phyloP scores from a whole-genome alignment of 1,140 invertebrate genomes.

The Drosophila ercepeae region DNA sequence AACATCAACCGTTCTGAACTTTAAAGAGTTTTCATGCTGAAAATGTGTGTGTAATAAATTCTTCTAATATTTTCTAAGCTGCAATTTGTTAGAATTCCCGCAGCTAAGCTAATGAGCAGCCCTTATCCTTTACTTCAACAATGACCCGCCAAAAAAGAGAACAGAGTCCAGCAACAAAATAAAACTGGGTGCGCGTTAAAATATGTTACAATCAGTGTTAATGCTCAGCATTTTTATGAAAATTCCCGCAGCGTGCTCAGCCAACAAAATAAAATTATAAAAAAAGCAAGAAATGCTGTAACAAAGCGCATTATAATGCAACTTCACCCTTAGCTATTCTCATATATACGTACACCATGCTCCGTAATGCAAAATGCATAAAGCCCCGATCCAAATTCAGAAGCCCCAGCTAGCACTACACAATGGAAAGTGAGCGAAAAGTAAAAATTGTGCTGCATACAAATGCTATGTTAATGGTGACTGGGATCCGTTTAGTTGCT shows the following conservation, averaged over 20 bases:
- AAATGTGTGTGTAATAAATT: conserved; percentile 17
- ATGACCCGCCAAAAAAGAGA: background rate
- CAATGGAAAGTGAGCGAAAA: conserved; percentile 55
- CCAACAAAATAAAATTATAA: conserved; percentile 28
- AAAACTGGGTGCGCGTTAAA: conserved; percentile 58
- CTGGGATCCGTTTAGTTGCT: conserved; percentile 35
- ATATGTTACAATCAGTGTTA: conserved; percentile 80
- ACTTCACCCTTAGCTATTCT: conserved; percentile 33
- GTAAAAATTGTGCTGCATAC: conserved; percentile 64
- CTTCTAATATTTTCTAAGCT: conserved; percentile 37
- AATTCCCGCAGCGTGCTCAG: conserved; percentile 54
- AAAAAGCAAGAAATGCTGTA: conserved; percentile 14
- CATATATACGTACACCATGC: conserved; percentile 7
- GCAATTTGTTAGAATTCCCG: conserved; percentile 39
- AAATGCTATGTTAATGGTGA: conserved; percentile 57
- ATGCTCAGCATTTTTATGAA: conserved; percentile 76
- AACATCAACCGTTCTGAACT: background rate
- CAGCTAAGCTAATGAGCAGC: conserved; percentile 39
- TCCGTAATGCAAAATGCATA: conserved; percentile 39
- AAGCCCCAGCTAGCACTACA: conserved; percentile 30
- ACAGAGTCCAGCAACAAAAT: conserved; percentile 19
- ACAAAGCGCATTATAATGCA: conserved; percentile 70
- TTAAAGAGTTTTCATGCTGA: background rate
- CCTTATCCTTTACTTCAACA: conserved; percentile 23
- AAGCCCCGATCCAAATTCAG: conserved; percentile 31